phyloP scores from a whole-genome alignment of 2,797 vertebrate species.

The Lates japonicus region DNA sequence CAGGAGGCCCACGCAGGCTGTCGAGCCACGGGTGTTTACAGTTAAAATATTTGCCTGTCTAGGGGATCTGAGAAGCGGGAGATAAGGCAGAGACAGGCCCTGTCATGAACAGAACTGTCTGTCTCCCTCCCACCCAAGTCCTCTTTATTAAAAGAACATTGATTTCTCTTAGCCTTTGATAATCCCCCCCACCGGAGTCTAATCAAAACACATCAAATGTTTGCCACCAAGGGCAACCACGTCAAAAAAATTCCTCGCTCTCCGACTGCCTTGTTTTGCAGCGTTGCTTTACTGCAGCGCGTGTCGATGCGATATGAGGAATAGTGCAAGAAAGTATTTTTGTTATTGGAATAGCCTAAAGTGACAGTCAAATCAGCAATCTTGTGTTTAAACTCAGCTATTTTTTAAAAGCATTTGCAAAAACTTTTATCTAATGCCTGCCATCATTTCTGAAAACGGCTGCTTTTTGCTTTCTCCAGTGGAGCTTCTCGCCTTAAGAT shows the following conservation, averaged over 20 bases:
- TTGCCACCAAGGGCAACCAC: conserved; percentile 79
- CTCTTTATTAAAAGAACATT: conserved; percentile 86
- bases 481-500: conserved; percentile 19
- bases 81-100: conserved; percentile 83
- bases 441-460: conserved; percentile 33
- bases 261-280: conserved; percentile 69
- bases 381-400: conserved; percentile 40
- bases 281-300: conserved; percentile 32
- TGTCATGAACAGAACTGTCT: conserved; percentile 79
- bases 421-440: conserved; percentile 40
- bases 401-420: conserved; percentile 42
- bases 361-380: conserved; percentile 63
- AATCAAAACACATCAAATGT: conserved; percentile 85
- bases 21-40: conserved; percentile 83
- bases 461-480: conserved; percentile 26
- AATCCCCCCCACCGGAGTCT: conserved; percentile 76
- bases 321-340: conserved; percentile 42
- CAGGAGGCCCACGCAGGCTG: conserved; percentile 81
- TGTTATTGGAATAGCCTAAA: conserved; percentile 56
- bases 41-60: conserved; percentile 86
- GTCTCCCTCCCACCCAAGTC: conserved; percentile 81
- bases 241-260: conserved; percentile 70
- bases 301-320: conserved; percentile 29
- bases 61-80: conserved; percentile 78
- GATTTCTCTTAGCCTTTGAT: conserved; percentile 84